Base-by-base conservation (phyloP, 2,888 invertebrate species). In the Adela reaumurella region DNA sequence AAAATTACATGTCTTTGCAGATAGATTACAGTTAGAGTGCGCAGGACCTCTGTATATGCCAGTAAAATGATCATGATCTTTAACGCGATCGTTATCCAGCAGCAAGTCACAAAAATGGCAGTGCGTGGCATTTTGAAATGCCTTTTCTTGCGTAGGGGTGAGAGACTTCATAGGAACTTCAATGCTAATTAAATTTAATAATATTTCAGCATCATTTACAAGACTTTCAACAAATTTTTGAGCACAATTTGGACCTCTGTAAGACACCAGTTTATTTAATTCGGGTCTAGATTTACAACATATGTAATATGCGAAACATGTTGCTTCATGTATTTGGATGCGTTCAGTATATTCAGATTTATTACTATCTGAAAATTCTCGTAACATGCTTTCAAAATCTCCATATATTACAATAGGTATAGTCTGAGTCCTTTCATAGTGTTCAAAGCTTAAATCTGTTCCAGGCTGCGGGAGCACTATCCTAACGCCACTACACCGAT, bases 11-110 rank as follows among this genome's bases (percentile, higher is more conserved):
- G 44, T 43, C 29, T 51, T 51, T 42, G 46, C 53, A 41, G 53
- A 51, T 14, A 58, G 19, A 47, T 58, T 58, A 46, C 54, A 58
- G 1, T 6, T 28, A 2, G 43, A 16, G 44, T 57, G 56, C 1
- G 53, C 51, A 16, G 54, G 51, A 19, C 54, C 56, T 11, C 54
- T 28, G 46, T 47, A 57, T 42, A 45, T 29, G 46, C 50, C 46
- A 20, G 51, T 51, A 19, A 55, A 45, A 42, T 54, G 54, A 43
- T 50, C 49, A 44, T 55, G 53, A 35, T 55, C 52, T 46, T 45
- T 35, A 11, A 50, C 52, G 41, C 19, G 43, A 18, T 48, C 47
- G 19, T 17, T 1, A 28, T 11, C 11, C 42, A 51, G 49, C 20
- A 16, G 5, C 43, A n/a, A n/a, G 10, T 46, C 35, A 43, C 50